Base-by-base conservation (phyloP, 1,140 invertebrate species). In the Triops cancriformis region DNA sequence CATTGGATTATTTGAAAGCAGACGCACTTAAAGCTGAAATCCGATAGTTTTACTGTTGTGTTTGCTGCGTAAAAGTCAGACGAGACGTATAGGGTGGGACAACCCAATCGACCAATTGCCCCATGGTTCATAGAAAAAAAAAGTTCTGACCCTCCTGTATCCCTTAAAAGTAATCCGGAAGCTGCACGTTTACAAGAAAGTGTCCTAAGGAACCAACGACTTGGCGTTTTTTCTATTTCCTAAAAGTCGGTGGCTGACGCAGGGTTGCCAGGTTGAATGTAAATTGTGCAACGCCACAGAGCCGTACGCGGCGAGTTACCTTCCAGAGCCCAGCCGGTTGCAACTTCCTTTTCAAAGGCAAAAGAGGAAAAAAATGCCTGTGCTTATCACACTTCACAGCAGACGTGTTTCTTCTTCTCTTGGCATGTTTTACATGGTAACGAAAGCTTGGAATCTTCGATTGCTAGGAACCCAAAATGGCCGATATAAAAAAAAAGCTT, bases 161-260 rank as follows among this genome's bases (percentile, higher is more conserved):
- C 51, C 51, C 51, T 64, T 64, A 14, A n/a, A 64, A 64, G 51
- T 64, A 64, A 64, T 64, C 51, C 51, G 51, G 51, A 64, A 64
- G 51, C 23, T 64, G 51, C 31, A 37, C 31, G 31, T 37, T 4
- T 64, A 64, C 14, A 64, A 64, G 51, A 6, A 64, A 64, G 51
- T 64, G 6, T 23, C 51, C 51, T 6, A 23, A 18, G 51, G 51
- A 64, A 64, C 23, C 23, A 9, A 12, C 10, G 4, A 5, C 23
- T 64, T 64, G 10, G 6, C 14, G 1, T 23, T 64, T n/a, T n/a
- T n/a, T n/a, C n/a, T n/a, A n/a, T n/a, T n/a, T n/a, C n/a, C n/a
- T n/a, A n/a, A n/a, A n/a, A n/a, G n/a, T n/a, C n/a, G 31, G 7
- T 37, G 31, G 2, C 31, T 37, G 31, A 7, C 31, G 31, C 2